These are phyloP conservation scores for Parazoanthus atlanticus DNA, from an alignment of 92 coral and sea anemone genomes.

Conservation along the genomic window DNA sequence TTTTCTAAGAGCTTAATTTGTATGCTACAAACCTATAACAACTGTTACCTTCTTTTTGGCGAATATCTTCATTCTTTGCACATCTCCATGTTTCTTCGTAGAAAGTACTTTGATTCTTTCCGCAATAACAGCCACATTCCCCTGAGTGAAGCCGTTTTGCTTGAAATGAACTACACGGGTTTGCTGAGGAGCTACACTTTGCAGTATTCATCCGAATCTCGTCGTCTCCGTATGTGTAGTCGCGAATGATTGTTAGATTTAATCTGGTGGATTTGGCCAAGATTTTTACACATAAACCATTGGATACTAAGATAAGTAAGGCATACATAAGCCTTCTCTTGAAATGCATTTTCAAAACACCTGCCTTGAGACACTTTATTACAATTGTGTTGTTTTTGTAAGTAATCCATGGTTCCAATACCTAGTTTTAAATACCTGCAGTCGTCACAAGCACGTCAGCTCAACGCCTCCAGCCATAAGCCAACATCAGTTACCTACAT, in stretches of 20 bases:
- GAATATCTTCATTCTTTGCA: neutral
- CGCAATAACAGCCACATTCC: conserved; percentile 24
- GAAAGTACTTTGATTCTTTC: conserved; percentile 22
- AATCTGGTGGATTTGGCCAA: too few relatives aligned
- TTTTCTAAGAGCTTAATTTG: too few relatives aligned
- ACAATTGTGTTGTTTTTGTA: neutral
- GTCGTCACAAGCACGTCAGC: conserved; percentile 1
- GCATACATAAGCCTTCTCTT: too few relatives aligned
- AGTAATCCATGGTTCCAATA: too few relatives aligned
- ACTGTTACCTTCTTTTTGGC: conserved; percentile 16
- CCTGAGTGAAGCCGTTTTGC: neutral
- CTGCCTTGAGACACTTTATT: neutral
- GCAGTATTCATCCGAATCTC: neutral
- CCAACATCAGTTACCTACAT: neutral
- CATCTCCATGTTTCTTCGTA: conserved; percentile 16
- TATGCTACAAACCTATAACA: too few relatives aligned
- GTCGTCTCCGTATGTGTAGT: conserved; percentile 16
- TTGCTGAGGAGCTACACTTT: neutral
- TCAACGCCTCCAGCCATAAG: neutral
- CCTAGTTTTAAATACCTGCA: neutral
- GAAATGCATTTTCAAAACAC: neutral
- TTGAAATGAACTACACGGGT: neutral
- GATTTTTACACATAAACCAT: neutral
- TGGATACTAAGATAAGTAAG: neutral
- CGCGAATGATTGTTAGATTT: conserved; percentile 24